These are phyloP conservation scores for Champsocephalus esox DNA, from an alignment of 2,797 vertebrate species.

Conservation along the genomic window DNA sequence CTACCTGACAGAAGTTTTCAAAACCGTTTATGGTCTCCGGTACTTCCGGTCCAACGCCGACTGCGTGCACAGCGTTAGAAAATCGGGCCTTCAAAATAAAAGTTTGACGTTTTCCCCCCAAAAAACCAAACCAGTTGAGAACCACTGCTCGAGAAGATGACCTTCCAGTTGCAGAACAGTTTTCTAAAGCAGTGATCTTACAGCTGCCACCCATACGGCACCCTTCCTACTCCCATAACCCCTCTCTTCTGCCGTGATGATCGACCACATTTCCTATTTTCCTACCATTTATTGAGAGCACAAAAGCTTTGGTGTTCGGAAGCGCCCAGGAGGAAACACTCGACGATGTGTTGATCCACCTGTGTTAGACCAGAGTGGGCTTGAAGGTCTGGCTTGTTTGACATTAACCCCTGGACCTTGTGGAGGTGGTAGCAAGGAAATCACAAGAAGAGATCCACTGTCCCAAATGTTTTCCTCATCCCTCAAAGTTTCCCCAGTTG, in stretches of 20 bases:
- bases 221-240: background rate
- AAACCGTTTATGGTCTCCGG: no score
- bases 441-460: conserved; percentile 44
- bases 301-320: conserved; percentile 47
- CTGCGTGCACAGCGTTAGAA: no score
- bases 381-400: conserved; percentile 39
- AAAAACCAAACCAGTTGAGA: no score
- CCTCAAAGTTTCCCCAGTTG: background rate
- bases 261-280: conserved; percentile 25
- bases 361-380: conserved; percentile 53
- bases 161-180: background rate
- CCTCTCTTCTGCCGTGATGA: conserved; percentile 1
- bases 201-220: background rate
- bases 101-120: no score
- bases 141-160: background rate
- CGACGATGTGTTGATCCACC: conserved; percentile 64
- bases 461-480: conserved; percentile 30
- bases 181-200: conserved; percentile 1
- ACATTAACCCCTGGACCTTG: conserved; percentile 35
- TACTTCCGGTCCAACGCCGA: no score
- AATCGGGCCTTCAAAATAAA: no score
- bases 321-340: conserved; percentile 50
- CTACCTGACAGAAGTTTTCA: no score
- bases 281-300: conserved; percentile 23
- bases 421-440: conserved; percentile 53